phyloP scores from a whole-genome alignment of 1,140 invertebrate genomes.

The Acromyrmex charruanus region DNA sequence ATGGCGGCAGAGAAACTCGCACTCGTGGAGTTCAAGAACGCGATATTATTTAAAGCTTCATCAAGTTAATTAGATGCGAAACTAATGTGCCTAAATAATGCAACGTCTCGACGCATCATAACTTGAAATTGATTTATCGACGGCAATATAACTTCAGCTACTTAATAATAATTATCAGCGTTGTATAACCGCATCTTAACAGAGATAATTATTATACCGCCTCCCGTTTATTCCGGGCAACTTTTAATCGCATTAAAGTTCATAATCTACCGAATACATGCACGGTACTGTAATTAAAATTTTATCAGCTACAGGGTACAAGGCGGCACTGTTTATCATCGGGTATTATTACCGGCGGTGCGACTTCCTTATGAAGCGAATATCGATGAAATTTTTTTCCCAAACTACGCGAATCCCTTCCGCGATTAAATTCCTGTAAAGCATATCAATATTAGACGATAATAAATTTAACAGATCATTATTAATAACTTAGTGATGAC shows the following conservation, averaged over 20 bases:
- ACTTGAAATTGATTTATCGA: conserved; percentile 61
- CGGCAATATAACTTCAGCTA: conserved; percentile 57
- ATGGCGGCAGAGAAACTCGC: conserved; percentile 15
- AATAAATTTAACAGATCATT: conserved; percentile 34
- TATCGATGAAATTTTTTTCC: conserved; percentile 55
- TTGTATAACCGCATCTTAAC: conserved; percentile 47
- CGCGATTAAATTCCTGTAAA: conserved; percentile 45
- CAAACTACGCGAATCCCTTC: conserved; percentile 31
- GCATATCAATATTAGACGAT: conserved; percentile 49
- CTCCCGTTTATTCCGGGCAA: conserved; percentile 58
- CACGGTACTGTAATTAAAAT: conserved; percentile 62
- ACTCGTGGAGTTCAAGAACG: not conserved
- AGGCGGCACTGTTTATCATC: conserved; percentile 59
- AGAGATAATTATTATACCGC: conserved; percentile 53
- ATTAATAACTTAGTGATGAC: conserved; percentile 9
- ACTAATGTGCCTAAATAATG: conserved; percentile 59
- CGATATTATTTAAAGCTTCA: conserved; percentile 47
- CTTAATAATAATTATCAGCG: conserved; percentile 60
- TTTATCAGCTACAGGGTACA: conserved; percentile 61
- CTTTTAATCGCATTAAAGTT: conserved; percentile 67
- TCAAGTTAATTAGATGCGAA: conserved; percentile 47
- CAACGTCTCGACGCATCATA: conserved; percentile 52
- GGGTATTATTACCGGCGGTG: conserved; percentile 54
- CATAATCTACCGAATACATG: conserved; percentile 52
- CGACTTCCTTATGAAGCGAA: conserved; percentile 42